Conservation (phyloP, 2,888 invertebrate species). For the Norana najaformis region DNA sequence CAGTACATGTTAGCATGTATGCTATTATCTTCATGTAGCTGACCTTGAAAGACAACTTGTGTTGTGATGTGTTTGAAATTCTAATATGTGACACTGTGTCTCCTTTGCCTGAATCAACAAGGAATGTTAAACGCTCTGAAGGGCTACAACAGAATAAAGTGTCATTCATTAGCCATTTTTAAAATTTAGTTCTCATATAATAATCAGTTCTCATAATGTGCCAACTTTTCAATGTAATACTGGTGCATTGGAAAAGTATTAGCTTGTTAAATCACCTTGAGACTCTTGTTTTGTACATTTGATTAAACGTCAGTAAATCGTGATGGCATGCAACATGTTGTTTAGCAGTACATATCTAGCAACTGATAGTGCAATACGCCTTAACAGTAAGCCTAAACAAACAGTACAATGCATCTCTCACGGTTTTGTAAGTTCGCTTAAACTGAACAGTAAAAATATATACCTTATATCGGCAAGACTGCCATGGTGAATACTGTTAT, state of each 20-base stretch:
- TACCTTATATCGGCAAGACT: conserved; percentile 19
- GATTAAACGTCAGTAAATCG: not conserved
- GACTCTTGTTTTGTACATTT: too few relatives aligned
- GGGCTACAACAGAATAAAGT: conserved; percentile 65
- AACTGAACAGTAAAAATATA: not conserved
- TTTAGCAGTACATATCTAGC: not conserved
- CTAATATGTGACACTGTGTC: conserved; percentile 51
- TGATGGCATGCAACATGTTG: not conserved
- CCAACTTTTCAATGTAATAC: not conserved
- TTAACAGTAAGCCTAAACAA: not conserved
- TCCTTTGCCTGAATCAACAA: conserved; percentile 59
- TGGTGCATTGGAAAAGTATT: not conserved
- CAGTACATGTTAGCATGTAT: too few relatives aligned
- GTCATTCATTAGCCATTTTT: not conserved
- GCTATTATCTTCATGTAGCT: not conserved
- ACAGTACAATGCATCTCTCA: too few relatives aligned
- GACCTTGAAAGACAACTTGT: conserved; percentile 74
- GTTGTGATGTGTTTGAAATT: conserved; percentile 73
- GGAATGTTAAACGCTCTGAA: conserved; percentile 74
- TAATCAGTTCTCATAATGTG: not conserved
- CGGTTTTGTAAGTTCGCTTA: not conserved
- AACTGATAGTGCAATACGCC: not conserved
- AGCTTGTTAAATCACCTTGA: too few relatives aligned
- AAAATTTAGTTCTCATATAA: not conserved
- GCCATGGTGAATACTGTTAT: not conserved